Conservation (phyloP, 1,140 invertebrate species). For the Drosophila punjabiensis region DNA sequence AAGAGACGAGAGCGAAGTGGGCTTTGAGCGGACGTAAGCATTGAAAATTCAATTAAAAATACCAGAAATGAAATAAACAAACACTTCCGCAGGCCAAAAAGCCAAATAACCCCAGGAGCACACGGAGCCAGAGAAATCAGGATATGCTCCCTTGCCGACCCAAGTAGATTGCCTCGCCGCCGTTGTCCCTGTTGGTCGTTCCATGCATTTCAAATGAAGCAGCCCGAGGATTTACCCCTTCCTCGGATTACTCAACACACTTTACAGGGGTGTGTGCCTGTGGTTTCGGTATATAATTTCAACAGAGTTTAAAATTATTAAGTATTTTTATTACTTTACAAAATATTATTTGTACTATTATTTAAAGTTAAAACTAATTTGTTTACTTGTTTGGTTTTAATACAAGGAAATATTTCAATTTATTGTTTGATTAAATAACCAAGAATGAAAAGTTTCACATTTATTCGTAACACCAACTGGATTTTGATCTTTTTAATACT, state of each 20-base stretch:
- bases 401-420: neutral
- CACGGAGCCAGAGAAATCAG: conserved; percentile 41
- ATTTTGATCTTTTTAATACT: too few species aligned
- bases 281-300: neutral
- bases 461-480: too few species aligned
- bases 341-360: neutral
- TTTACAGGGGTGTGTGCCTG: conserved; percentile 60
- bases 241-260: conserved; percentile 20
- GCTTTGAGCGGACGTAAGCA: conserved; percentile 48
- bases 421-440: neutral
- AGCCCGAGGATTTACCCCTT: conserved; percentile 28
- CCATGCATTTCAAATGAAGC: conserved; percentile 73
- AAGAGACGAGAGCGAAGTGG: conserved; percentile 22
- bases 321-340: neutral
- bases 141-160: conserved; percentile 60
- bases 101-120: conserved; percentile 39
- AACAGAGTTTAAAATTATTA: neutral
- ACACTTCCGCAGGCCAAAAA: conserved; percentile 72
- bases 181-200: conserved; percentile 35
- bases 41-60: conserved; percentile 82
- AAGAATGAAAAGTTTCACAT: too few species aligned
- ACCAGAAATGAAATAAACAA: conserved; percentile 80
- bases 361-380: neutral
- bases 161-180: conserved; percentile 65
- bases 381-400: neutral